Evolutionary conservation across 2,113 vertebrate genomes (phyloP).

Genomic region (Leuciscus idus): DNA sequence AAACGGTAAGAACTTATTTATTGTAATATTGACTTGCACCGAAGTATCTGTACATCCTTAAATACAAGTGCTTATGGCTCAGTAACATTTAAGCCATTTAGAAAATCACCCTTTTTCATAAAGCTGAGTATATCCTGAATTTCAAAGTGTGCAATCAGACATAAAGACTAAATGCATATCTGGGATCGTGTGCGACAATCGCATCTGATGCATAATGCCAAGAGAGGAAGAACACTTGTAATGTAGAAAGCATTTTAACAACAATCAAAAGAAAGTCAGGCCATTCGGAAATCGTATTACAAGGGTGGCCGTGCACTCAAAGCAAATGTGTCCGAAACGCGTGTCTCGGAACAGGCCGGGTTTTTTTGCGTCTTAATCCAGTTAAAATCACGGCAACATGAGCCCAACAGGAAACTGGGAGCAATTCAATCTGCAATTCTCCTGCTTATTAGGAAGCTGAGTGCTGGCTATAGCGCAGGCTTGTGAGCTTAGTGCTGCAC

Average conservation of each 20-base stretch:
- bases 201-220: neutral
- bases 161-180: neutral
- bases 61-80: neutral
- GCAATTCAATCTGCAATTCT: constrained; percentile 55
- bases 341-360: constrained; percentile 22
- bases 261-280: constrained; percentile 37
- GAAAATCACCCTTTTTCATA: neutral
- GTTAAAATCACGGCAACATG: constrained; percentile 49
- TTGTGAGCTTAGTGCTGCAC: constrained; percentile 35
- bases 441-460: constrained; percentile 49
- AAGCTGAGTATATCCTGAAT: neutral
- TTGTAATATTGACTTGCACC: neutral
- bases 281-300: constrained; percentile 40
- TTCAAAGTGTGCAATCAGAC: neutral
- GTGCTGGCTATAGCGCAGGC: constrained; percentile 38
- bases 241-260: constrained; percentile 34
- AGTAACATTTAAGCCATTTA: neutral
- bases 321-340: constrained; percentile 39
- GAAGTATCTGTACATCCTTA: neutral
- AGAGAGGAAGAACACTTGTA: constrained; percentile 20
- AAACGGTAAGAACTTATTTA: no score
- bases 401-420: constrained; percentile 47
- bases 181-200: neutral
- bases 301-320: constrained; percentile 37
- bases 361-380: constrained; percentile 40